Conservation (phyloP, 2,888 invertebrate species). For the Oxystoma pomonae region DNA sequence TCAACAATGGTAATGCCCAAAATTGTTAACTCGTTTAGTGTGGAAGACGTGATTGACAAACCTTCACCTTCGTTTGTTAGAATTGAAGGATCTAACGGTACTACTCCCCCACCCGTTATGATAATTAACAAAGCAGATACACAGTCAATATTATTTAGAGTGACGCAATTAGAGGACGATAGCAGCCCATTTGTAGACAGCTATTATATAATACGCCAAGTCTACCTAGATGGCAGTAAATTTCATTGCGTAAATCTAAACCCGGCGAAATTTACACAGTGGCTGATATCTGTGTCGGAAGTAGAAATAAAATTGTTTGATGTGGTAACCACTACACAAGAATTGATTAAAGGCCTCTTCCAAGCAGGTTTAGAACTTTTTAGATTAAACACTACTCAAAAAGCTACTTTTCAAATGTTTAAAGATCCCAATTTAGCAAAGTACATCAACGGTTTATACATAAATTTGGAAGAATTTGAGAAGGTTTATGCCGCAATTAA, state of each 20-base stretch:
- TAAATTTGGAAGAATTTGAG: neutral
- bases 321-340: neutral
- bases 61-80: neutral
- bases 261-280: neutral
- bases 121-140: neutral
- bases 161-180: neutral
- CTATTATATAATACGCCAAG: neutral
- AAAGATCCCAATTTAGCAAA: neutral
- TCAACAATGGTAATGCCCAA: neutral
- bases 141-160: neutral
- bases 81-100: neutral
- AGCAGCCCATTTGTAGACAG: neutral
- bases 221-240: neutral
- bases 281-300: neutral
- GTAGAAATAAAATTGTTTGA: neutral
- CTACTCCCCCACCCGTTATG: neutral
- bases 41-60: neutral
- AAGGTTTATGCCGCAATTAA: no score
- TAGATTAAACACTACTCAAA: neutral
- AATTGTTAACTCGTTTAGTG: neutral
- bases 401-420: neutral
- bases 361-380: neutral
- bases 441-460: neutral
- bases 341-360: neutral
- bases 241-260: neutral